Conservation (phyloP, 1,140 invertebrate species). For the Parasteatoda tepidariorum region DNA sequence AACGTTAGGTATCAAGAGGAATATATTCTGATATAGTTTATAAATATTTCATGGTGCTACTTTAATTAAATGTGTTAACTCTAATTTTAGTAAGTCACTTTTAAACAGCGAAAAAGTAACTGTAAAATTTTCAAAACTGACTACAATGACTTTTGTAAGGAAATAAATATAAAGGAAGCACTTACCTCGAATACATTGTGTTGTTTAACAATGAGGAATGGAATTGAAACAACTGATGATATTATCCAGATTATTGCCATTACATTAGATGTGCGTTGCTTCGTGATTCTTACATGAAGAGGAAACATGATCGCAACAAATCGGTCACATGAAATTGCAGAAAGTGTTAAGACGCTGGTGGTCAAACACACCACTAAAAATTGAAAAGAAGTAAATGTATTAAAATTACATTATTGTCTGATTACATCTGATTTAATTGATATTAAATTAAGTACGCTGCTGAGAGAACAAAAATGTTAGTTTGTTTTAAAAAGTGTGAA, state of each 20-base stretch:
- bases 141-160: too few relatives aligned
- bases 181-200: slow-evolving; percentile 61
- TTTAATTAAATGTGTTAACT: too few relatives aligned
- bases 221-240: slow-evolving; percentile 67
- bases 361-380: slow-evolving; percentile 70
- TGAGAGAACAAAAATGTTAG: too few relatives aligned
- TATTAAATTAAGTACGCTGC: not conserved
- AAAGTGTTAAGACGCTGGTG: slow-evolving; percentile 70
- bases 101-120: too few relatives aligned
- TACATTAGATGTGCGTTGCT: slow-evolving; percentile 67
- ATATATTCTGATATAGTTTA: too few relatives aligned
- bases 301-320: slow-evolving; percentile 72
- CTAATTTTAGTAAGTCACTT: too few relatives aligned
- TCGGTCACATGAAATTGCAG: slow-evolving; percentile 70
- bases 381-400: not conserved
- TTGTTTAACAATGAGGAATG: slow-evolving; percentile 66
- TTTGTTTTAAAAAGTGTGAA: too few relatives aligned
- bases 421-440: not conserved
- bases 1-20: too few relatives aligned
- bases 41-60: too few relatives aligned
- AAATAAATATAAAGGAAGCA: too few relatives aligned
- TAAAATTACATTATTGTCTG: not conserved
- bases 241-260: slow-evolving; percentile 68
- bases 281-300: slow-evolving; percentile 68
- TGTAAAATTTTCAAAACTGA: too few relatives aligned